Evolutionary conservation across 2,113 vertebrate species (phyloP).

Genomic region (Neodontobutis hainanensis): DNA sequence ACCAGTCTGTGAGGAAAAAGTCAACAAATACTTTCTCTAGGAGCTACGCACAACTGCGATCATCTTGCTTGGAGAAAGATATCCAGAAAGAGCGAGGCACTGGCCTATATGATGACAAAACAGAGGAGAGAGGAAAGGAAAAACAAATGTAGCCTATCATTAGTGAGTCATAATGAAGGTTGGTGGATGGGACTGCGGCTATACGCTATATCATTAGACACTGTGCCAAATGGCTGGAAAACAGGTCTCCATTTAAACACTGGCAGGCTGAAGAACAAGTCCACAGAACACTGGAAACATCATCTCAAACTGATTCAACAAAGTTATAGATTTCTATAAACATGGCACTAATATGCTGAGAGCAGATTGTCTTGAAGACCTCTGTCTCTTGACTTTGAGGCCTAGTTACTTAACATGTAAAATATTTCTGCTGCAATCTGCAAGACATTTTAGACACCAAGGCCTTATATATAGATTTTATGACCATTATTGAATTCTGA

Average conservation of each 20-base stretch:
- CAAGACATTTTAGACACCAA: conserved; percentile 54
- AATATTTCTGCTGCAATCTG: conserved; percentile 40
- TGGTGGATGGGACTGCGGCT: conserved; percentile 60
- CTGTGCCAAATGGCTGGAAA: conserved; percentile 48
- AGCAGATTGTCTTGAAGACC: conserved; percentile 1
- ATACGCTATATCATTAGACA: conserved; percentile 74
- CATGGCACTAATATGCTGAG: too few relatives aligned
- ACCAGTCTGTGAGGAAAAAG: conserved; percentile 67
- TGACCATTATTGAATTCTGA: conserved; percentile 74
- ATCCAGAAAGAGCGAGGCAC: conserved; percentile 37
- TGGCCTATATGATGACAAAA: conserved; percentile 34
- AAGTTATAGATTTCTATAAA: neutral
- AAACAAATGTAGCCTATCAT: conserved; percentile 72
- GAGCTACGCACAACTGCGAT: conserved; percentile 58
- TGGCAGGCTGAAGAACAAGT: conserved; percentile 34
- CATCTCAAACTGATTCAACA: conserved; percentile 18
- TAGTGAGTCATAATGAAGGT: conserved; percentile 69
- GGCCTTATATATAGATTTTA: conserved; percentile 78
- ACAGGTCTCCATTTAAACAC: conserved; percentile 55
- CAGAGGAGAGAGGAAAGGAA: conserved; percentile 50
- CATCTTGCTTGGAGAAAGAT: conserved; percentile 37
- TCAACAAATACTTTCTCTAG: conserved; percentile 76
- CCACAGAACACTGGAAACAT: conserved; percentile 17
- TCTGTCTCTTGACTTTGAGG: conserved; percentile 15
- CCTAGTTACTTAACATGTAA: conserved; percentile 42